Evolutionary conservation across 2,113 vertebrate genomes (phyloP).

Genomic region (Herpailurus yagouaroundi): DNA sequence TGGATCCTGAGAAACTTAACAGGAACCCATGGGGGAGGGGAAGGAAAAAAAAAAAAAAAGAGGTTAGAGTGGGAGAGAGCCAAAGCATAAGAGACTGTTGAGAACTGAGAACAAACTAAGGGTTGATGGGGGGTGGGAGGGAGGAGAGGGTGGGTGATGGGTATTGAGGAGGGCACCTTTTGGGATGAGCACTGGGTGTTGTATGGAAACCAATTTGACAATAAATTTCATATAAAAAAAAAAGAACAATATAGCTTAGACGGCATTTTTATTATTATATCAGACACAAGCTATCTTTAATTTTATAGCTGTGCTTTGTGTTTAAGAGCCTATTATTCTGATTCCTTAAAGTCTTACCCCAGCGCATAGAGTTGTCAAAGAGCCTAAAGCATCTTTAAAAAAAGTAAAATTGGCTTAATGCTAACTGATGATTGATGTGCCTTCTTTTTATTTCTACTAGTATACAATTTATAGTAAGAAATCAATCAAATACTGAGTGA

Average conservation of each 20-base stretch:
- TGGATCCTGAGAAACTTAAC: no score
- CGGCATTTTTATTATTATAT: not conserved
- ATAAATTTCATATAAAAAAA: no score
- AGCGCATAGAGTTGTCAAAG: not conserved
- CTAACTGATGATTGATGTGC: not conserved
- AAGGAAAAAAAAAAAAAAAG: no score
- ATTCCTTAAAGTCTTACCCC: not conserved
- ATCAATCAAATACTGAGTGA: not conserved
- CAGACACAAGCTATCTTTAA: not conserved
- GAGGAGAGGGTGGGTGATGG: no score
- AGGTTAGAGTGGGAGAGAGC: no score
- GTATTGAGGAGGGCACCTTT: no score
- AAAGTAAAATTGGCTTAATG: not conserved
- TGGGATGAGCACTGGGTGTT: no score
- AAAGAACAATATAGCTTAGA: not conserved
- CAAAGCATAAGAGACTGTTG: no score
- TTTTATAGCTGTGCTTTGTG: constrained; percentile 12
- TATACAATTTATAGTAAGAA: not conserved
- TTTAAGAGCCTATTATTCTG: not conserved
- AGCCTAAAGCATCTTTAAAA: not conserved
- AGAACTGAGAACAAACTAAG: no score
- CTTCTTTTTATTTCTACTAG: constrained; percentile 34
- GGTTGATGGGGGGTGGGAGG: no score
- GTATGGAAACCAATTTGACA: no score
- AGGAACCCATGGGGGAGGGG: no score